Evolutionary conservation across 2,888 invertebrate genomes (phyloP), one percentile per base, ranked within the genome.

Genomic region (Agrochola lychnidis): DNA sequence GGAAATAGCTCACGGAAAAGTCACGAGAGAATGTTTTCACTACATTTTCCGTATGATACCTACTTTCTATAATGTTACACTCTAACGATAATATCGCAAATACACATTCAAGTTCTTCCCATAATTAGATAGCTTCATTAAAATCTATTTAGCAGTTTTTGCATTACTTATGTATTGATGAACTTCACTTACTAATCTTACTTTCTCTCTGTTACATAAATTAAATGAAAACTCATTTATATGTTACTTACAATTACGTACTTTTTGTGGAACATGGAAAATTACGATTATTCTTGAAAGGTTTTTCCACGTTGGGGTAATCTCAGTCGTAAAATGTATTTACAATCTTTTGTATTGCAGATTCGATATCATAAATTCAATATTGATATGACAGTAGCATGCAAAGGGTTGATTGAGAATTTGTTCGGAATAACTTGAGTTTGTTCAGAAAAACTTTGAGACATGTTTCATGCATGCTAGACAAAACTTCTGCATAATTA

Each of bases 81-180:
- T 61, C 40, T 80, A 73, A 83, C 83, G 86, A 85, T 78, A 79
- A 86, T 75, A 76, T 79, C 68, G 77, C 78, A 76, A 88, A 86
- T 70, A 73, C 66, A 77, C 83, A 85, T 70, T 64, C 77, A 82
- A 70, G 73, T 80, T 83, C 85, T 85, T 86, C 81, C 78, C 79
- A 82, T 83, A 74, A 83, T 85, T 81, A 83, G 66, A 61, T 73
- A 59, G 61, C 70, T 85, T 80, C 87, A 89, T 89, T 89, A 88
- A 88, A 88, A 87, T 87, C 80, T 82, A 88, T 89, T 89, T 89
- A 88, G 73, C 68, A n/a, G 82, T 89, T 89, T 90, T 89, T 89
- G 85, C 86, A 63, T 84, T 81, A 82, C 82, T 72, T 79, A 73
- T 51, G 72, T 30, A 78, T 76, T 78, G 75, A 82, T 86, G 70